Base-by-base conservation (phyloP, 2,113 vertebrate genomes). In the Herpetotheres cachinnans region DNA sequence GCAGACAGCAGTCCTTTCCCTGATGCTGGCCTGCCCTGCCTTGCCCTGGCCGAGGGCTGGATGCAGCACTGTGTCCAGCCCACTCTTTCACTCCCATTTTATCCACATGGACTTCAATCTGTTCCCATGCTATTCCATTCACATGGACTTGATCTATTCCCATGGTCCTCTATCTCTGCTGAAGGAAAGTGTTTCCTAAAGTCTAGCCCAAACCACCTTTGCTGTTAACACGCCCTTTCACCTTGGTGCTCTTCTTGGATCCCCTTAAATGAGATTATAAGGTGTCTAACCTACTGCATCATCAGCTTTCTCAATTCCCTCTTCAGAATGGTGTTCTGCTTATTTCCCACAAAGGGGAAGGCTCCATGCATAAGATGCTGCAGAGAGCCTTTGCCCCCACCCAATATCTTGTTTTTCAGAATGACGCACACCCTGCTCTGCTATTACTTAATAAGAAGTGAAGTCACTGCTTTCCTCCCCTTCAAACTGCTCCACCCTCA, bases 401-500 rank as follows among this genome's bases (percentile, higher is more conserved):
- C 89, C 62, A 78, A 42, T 82, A 20, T 34, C 55, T 94, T 95
- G 69, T 82, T 81, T 82, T 83, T 95, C 86, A 85, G 47, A 89
- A 58, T 82, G 95, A 97, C 40, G 50, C 79, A 91, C 38, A 49
- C 61, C 40, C 92, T 18, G 30, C 11, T 72, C 63, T 87, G 65
- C 78, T 96, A 85, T 96, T 86, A 97, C 92, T 95, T 91, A 94
- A 94, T 83, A 44, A 52, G 67, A 92, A 96, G 84, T 98, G 93
- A 97, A 95, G 96, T 97, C 93, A 96, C 84, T 81, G 70, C 91
- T 91, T 82, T 72, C 76, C 94, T 92, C 83, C 77, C 34, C 79
- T 95, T 95, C 66, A 94, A 84, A 78, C 80, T 44, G 56, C 80
- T 95, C 97, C 98, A 95, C 97, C 97, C 96, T 96, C 92, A 90